Evolutionary conservation across 2,888 invertebrate genomes (phyloP).

Genomic region (Caenorhabditis japonica): DNA sequence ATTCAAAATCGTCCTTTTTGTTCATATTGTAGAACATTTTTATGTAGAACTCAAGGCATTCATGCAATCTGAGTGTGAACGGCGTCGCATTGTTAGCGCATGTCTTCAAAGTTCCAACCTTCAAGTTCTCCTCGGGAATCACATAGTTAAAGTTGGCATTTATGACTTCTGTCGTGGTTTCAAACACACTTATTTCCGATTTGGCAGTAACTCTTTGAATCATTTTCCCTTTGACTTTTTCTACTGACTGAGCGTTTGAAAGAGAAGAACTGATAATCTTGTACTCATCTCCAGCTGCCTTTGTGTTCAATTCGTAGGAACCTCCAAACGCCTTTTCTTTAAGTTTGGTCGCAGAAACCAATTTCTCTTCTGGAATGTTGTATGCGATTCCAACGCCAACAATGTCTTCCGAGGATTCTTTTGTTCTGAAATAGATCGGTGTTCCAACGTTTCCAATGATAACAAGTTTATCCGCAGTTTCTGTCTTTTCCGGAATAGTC

Average conservation of each 20-base stretch:
- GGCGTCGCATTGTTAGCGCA: conserved; percentile 46
- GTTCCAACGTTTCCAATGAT: conserved; percentile 62
- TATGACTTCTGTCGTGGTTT: conserved; percentile 46
- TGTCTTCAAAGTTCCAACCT: conserved; percentile 5
- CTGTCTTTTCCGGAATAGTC: conserved; percentile 49
- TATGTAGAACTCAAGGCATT: conserved; percentile 57
- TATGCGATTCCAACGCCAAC: conserved; percentile 64
- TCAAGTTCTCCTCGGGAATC: conserved; percentile 22
- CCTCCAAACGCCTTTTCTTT: conserved; percentile 67
- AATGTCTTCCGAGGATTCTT: conserved; percentile 63
- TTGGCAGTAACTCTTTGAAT: conserved; percentile 43
- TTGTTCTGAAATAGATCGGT: conserved; percentile 29
- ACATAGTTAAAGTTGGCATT: conserved; percentile 49
- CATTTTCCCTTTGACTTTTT: conserved; percentile 53
- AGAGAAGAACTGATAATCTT: conserved; percentile 46
- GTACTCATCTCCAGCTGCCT: conserved; percentile 60
- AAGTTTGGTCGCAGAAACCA: conserved; percentile 27
- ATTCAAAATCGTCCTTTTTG: conserved; percentile 54
- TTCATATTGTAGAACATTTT: conserved; percentile 64
- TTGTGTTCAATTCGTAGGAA: conserved; percentile 60
- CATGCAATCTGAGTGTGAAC: conserved; percentile 53
- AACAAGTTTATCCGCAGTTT: conserved; percentile 25
- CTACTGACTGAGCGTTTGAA: conserved; percentile 32
- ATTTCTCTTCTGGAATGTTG: conserved; percentile 50
- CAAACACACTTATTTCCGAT: conserved; percentile 41